A percentile compares a stretch with the other conserved stretches of the same genome.
phyloP scores from a whole-genome alignment of 2,113 vertebrate genomes.

The Crocuta crocuta region DNA sequence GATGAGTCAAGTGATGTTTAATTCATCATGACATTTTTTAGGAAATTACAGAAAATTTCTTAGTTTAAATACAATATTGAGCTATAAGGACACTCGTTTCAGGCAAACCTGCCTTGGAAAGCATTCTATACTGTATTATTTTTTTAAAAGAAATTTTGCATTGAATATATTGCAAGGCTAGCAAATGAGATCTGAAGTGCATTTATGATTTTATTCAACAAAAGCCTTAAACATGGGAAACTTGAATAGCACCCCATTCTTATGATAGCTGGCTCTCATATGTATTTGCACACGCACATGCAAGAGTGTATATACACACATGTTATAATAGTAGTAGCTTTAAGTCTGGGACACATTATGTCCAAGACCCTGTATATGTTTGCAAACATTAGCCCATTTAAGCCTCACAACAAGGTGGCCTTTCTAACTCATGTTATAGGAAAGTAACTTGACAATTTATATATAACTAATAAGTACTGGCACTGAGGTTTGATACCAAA shows the following conservation, averaged over 20 bases:
- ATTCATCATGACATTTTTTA: slow-evolving; percentile 54
- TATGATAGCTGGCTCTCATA: neutral
- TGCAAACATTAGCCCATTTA: neutral
- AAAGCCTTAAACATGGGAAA: neutral
- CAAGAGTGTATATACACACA: neutral
- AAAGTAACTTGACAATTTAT: neutral
- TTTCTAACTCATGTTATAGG: slow-evolving; percentile 3
- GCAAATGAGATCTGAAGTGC: neutral
- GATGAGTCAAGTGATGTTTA: slow-evolving; percentile 27
- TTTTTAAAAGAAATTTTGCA: neutral
- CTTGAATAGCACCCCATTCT: neutral
- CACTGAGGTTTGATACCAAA: neutral
- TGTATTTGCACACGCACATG: neutral
- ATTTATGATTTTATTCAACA: neutral
- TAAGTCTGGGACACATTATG: neutral
- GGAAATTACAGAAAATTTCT: slow-evolving; percentile 11
- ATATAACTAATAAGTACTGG: neutral
- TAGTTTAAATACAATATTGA: neutral
- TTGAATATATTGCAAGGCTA: neutral
- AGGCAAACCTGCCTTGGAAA: neutral
- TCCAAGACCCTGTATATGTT: neutral
- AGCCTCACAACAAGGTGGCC: neutral
- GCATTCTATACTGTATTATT: neutral
- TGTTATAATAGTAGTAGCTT: neutral
- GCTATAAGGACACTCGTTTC: neutral